Conservation (phyloP, 2,888 invertebrate genomes). For the Tricholauxania praeusta region DNA sequence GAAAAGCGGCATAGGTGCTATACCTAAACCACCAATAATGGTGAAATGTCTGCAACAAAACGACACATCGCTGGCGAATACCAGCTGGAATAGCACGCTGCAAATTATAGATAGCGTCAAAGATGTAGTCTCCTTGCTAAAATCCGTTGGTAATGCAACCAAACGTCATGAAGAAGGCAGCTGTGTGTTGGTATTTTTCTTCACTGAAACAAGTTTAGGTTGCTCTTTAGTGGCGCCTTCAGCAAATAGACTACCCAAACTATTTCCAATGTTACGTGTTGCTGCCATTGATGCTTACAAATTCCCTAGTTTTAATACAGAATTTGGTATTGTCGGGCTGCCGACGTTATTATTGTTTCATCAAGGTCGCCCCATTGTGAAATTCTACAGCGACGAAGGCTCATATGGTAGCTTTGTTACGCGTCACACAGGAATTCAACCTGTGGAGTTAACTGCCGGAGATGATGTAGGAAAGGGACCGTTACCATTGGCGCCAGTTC, state of each 20-base stretch:
- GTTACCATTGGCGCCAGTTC: constrained; percentile 80
- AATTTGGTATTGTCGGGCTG: constrained; percentile 91
- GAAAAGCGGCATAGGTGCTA: constrained; percentile 31
- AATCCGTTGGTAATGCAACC: constrained; percentile 65
- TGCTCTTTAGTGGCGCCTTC: constrained; percentile 91
- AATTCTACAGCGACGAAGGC: constrained; percentile 86
- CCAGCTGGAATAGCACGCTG: constrained; percentile 45
- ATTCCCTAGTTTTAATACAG: constrained; percentile 87
- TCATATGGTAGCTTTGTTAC: constrained; percentile 83
- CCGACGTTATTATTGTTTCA: constrained; percentile 91
- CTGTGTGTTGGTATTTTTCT: constrained; percentile 88
- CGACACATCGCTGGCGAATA: constrained; percentile 34
- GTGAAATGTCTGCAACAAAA: constrained; percentile 61
- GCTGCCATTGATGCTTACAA: constrained; percentile 91
- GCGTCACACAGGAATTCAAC: constrained; percentile 78
- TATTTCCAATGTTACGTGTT: constrained; percentile 88
- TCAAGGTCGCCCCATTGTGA: constrained; percentile 86
- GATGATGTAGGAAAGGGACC: constrained; percentile 76
- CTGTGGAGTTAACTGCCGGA: constrained; percentile 70
- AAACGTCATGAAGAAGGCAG: constrained; percentile 75
- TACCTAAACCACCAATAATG: constrained; percentile 59
- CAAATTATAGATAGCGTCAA: constrained; percentile 61
- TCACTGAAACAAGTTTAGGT: constrained; percentile 90
- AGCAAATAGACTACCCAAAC: constrained; percentile 89
- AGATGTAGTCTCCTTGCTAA: constrained; percentile 61